These are phyloP conservation scores for Apteryx mantelli DNA, from an alignment of 2,113 vertebrate species.

Conservation along the genomic window DNA sequence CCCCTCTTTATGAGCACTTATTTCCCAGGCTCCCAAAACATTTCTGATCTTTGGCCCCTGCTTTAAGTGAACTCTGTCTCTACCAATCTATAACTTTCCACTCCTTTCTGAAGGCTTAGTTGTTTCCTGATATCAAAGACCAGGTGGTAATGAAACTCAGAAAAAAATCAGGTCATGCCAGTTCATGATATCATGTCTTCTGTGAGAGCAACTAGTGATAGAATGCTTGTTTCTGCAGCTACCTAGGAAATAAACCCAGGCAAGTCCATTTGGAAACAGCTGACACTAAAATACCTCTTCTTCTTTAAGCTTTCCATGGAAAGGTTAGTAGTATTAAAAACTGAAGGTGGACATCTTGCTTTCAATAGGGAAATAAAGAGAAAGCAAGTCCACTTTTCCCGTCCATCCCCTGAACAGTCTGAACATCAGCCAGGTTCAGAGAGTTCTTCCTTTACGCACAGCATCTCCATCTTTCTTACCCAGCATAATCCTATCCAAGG, in stretches of 20 bases:
- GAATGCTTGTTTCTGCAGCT: background rate
- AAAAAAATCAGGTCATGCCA: background rate
- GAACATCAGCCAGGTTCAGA: background rate
- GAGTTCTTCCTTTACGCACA: background rate
- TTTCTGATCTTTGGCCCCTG: constrained; percentile 23
- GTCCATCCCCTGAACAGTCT: background rate
- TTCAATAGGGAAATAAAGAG: background rate
- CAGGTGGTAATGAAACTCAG: background rate
- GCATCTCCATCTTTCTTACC: background rate
- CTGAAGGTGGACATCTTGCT: background rate
- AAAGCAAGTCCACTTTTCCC: background rate
- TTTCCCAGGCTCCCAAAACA: constrained; percentile 2
- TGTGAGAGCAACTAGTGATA: background rate
- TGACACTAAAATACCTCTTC: background rate
- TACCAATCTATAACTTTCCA: background rate
- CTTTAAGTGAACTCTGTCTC: background rate
- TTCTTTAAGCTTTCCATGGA: background rate
- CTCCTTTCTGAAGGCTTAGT: background rate
- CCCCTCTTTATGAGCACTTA: background rate
- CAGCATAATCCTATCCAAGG: background rate
- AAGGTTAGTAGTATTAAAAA: background rate
- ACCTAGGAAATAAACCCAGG: background rate
- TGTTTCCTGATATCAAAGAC: background rate
- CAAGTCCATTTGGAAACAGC: background rate
- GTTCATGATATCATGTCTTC: background rate